Evolutionary conservation across 1,140 invertebrate genomes (phyloP).

Genomic region (Drosophila arawakana): DNA sequence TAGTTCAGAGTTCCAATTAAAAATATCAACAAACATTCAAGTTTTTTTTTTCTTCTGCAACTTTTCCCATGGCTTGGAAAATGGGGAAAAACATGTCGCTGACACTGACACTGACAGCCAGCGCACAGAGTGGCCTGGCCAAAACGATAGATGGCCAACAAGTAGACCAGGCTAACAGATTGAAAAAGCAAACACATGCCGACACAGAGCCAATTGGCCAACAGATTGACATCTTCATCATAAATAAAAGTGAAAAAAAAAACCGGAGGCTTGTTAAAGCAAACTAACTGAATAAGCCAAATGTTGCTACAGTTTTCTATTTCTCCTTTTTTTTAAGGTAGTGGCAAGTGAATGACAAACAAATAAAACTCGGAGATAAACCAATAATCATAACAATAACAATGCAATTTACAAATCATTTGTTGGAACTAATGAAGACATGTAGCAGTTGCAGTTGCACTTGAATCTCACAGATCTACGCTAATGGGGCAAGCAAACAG

Average conservation of each 20-base stretch:
- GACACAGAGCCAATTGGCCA: slow-evolving; percentile 55
- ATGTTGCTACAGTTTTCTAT: slow-evolving; percentile 49
- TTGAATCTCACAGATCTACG: slow-evolving; percentile 66
- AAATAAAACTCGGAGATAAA: slow-evolving; percentile 40
- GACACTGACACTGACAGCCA: slow-evolving; percentile 59
- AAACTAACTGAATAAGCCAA: slow-evolving; percentile 27
- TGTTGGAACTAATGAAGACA: slow-evolving; percentile 65
- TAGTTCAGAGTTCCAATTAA: slow-evolving; percentile 41
- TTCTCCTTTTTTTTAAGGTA: too few species aligned
- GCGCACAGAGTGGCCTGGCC: slow-evolving; percentile 9
- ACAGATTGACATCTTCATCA: slow-evolving; percentile 83
- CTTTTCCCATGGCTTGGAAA: slow-evolving; percentile 65
- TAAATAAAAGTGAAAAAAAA: slow-evolving; percentile 79
- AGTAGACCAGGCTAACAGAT: slow-evolving; percentile 46
- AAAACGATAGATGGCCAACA: slow-evolving; percentile 24
- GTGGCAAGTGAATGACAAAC: slow-evolving; percentile 80
- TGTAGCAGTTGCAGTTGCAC: slow-evolving; percentile 60
- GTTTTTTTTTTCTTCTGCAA: slow-evolving; percentile 50
- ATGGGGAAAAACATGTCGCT: slow-evolving; percentile 55
- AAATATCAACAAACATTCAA: slow-evolving; percentile 34
- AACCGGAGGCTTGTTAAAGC: slow-evolving; percentile 51
- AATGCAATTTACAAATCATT: slow-evolving; percentile 57
- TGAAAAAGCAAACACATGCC: slow-evolving; percentile 78
- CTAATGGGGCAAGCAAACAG: slow-evolving; percentile 69
- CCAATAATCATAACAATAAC: slow-evolving; percentile 72